Evolutionary conservation across 2,797 vertebrate genomes (phyloP).

Genomic region (Momotus momota): DNA sequence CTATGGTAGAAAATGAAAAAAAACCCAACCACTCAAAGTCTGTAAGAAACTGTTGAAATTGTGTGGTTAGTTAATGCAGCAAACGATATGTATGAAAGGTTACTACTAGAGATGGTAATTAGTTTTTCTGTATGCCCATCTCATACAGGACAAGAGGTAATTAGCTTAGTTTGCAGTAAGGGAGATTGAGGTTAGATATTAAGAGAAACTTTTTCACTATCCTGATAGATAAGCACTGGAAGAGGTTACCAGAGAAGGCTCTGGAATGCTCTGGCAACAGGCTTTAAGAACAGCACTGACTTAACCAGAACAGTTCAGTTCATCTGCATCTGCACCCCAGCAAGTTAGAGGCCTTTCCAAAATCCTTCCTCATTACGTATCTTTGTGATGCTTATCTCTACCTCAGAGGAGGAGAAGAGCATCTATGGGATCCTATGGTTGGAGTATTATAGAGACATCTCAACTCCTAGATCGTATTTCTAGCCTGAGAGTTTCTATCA

Average conservation of each 20-base stretch:
- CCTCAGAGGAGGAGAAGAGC: neutral
- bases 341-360: neutral
- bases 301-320: neutral
- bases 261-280: neutral
- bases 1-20: neutral
- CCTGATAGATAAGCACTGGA: neutral
- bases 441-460: neutral
- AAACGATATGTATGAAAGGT: neutral
- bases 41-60: neutral
- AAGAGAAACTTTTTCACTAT: constrained; percentile 47
- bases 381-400: neutral
- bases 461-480: neutral
- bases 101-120: neutral
- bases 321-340: neutral
- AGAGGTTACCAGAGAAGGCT: neutral
- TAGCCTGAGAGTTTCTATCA: neutral
- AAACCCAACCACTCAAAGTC: rapidly evolving
- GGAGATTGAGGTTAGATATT: constrained; percentile 45
- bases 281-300: neutral
- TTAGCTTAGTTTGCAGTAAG: constrained; percentile 56
- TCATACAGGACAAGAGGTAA: constrained; percentile 26
- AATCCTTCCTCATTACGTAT: neutral
- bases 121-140: neutral
- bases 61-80: neutral
- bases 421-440: neutral